Conservation (phyloP, 2,113 vertebrate species). For the Ardeotis arabs region DNA sequence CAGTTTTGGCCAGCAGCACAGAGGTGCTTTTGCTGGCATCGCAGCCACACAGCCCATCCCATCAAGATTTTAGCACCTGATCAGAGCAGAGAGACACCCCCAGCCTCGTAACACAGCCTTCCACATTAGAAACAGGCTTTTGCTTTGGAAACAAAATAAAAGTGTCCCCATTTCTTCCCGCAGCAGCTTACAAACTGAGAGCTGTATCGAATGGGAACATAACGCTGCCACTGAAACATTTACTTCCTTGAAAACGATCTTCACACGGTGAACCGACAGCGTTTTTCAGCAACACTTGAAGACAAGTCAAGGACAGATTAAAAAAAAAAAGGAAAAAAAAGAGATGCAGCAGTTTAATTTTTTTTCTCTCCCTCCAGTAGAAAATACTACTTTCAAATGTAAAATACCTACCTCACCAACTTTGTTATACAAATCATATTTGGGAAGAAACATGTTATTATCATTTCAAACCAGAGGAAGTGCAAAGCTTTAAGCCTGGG, state of each 20-base stretch:
- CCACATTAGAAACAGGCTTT: background rate
- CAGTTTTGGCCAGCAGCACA: background rate
- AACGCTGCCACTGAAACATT: background rate
- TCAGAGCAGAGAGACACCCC: background rate
- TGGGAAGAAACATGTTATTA: slow-evolving; percentile 33
- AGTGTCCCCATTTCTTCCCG: background rate
- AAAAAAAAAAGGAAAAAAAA: background rate
- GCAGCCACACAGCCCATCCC: background rate
- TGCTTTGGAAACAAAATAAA: background rate
- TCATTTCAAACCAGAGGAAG: slow-evolving; percentile 46
- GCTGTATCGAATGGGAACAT: slow-evolving; percentile 36
- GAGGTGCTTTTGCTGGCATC: no score
- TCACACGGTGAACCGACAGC: background rate
- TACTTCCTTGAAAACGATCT: slow-evolving; percentile 36
- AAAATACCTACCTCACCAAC: slow-evolving; percentile 14
- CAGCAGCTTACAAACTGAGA: background rate
- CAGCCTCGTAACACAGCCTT: background rate
- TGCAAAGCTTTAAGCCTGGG: background rate
- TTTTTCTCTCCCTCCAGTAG: background rate
- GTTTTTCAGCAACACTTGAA: slow-evolving; percentile 21
- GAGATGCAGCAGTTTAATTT: background rate
- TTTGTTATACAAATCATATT: background rate
- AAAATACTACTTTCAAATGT: slow-evolving; percentile 19
- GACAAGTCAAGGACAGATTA: slow-evolving; percentile 63
- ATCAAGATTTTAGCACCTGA: background rate